A percentile compares a stretch with the other conserved stretches of the same genome.
phyloP scores from a whole-genome alignment of 2,797 vertebrate genomes.

The Loriculus beryllinus region DNA sequence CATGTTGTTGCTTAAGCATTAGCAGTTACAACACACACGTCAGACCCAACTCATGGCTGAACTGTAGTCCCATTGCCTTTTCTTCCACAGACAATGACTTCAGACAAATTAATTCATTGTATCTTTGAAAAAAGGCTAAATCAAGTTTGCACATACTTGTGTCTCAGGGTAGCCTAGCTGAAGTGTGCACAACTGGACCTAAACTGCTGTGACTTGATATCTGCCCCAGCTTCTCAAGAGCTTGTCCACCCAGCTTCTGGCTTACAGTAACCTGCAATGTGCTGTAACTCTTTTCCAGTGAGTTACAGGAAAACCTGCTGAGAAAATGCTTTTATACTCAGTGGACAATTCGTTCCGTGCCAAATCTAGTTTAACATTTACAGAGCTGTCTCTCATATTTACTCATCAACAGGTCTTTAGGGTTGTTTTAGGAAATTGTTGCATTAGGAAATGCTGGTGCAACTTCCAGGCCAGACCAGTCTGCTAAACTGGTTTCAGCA shows the following conservation, averaged over 20 bases:
- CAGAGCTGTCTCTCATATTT: background rate
- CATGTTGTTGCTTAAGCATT: background rate
- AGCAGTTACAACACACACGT: rapidly evolving
- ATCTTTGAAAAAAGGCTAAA: background rate
- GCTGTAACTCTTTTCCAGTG: background rate
- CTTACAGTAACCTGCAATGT: background rate
- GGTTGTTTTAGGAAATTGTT: background rate
- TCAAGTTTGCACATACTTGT: background rate
- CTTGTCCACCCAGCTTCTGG: background rate
- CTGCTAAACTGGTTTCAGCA: background rate
- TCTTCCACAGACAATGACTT: background rate
- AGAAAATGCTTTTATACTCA: background rate
- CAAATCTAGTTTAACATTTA: background rate
- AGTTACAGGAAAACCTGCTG: background rate
- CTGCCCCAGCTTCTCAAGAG: background rate
- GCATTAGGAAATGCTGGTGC: rapidly evolving
- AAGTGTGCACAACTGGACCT: background rate
- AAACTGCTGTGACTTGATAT: background rate
- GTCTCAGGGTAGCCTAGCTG: background rate
- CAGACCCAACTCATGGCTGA: background rate
- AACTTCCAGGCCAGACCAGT: background rate
- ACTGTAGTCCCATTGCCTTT: background rate
- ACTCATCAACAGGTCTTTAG: rapidly evolving
- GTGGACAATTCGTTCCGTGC: background rate
- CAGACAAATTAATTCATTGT: background rate